Conservation (phyloP, 2,888 invertebrate species). For the Dolomedes plantarius region DNA sequence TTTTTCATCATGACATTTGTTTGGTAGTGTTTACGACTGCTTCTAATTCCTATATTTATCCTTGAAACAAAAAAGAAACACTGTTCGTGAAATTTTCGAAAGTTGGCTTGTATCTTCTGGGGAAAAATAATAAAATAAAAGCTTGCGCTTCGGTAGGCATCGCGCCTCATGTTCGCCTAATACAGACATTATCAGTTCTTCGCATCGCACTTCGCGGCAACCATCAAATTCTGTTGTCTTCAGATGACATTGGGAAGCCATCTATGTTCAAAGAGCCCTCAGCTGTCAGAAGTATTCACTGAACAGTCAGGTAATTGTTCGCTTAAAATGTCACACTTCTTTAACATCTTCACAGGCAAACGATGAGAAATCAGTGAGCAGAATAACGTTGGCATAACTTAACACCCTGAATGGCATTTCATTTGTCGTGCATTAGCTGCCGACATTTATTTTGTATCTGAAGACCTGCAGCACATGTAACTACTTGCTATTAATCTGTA, state of each 20-base stretch:
- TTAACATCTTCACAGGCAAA: conserved; percentile 43
- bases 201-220: conserved; percentile 21
- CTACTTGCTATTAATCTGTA: too few relatives aligned
- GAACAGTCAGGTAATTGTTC: conserved; percentile 42
- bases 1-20: too few relatives aligned
- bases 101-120: neutral
- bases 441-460: too few relatives aligned
- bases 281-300: conserved; percentile 51
- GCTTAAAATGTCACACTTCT: conserved; percentile 51
- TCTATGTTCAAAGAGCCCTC: conserved; percentile 21
- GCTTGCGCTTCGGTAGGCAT: neutral
- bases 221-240: conserved; percentile 46
- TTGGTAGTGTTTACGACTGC: too few relatives aligned
- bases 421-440: too few relatives aligned
- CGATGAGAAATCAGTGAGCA: neutral
- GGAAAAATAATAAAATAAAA: neutral
- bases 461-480: too few relatives aligned
- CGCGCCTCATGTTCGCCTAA: neutral
- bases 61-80: too few relatives aligned
- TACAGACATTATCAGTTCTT: conserved; percentile 27
- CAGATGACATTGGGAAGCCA: conserved; percentile 12
- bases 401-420: neutral
- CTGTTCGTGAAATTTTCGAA: too few relatives aligned
- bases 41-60: too few relatives aligned
- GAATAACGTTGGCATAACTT: neutral